phyloP scores from a whole-genome alignment of 2,113 vertebrate species.

The Lampris megalopsis region DNA sequence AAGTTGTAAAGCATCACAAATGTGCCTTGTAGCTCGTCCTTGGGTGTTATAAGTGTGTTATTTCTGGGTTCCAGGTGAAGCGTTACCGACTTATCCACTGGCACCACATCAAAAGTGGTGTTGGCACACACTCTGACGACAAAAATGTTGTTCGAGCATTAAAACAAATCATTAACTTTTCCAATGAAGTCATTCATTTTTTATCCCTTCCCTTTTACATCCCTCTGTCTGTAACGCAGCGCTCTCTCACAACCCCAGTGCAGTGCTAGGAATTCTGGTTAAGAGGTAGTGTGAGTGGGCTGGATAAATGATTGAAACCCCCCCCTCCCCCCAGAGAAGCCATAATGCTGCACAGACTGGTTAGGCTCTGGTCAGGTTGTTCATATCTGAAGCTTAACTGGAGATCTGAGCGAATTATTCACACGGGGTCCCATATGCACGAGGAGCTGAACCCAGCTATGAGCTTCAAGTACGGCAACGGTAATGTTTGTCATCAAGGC shows the following conservation, averaged over 20 bases:
- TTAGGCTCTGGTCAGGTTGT: conserved; percentile 63
- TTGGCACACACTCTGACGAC: neutral
- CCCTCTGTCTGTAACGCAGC: conserved; percentile 3
- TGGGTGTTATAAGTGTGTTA: neutral
- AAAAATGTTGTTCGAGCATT: neutral
- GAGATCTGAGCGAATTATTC: conserved; percentile 68
- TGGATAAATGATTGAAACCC: conserved; percentile 31
- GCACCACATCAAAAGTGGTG: neutral
- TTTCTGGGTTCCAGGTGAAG: neutral
- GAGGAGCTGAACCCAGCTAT: conserved; percentile 48
- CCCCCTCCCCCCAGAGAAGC: conserved; percentile 44
- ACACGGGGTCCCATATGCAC: conserved; percentile 57
- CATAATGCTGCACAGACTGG: conserved; percentile 50
- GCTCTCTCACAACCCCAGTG: neutral
- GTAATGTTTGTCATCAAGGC: conserved; percentile 73
- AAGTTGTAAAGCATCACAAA: neutral
- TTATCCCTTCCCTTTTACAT: too few relatives aligned
- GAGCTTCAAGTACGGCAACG: conserved; percentile 64
- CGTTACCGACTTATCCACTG: neutral
- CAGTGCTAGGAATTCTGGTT: neutral
- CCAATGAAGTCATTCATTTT: neutral
- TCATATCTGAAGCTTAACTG: conserved; percentile 68
- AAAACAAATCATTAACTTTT: conserved; percentile 14
- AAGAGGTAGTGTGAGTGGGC: conserved; percentile 51
- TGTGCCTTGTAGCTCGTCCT: neutral